phyloP scores from a whole-genome alignment of 2,888 invertebrate species.

The Deladenus siricidicola region DNA sequence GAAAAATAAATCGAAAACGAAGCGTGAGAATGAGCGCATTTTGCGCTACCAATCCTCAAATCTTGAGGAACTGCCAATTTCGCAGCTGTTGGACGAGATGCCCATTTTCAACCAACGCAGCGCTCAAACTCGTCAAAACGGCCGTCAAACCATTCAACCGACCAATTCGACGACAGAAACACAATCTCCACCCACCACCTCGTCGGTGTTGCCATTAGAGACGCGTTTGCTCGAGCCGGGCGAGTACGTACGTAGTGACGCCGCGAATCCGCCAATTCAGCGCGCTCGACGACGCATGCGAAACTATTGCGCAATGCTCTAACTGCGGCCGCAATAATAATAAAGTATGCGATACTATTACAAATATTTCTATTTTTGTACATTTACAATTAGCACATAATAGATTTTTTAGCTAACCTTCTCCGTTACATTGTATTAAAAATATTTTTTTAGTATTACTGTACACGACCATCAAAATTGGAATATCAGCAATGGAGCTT shows the following conservation, averaged over 20 bases:
- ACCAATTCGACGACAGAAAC: background rate
- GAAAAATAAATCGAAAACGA: background rate
- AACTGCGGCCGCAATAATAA: no score
- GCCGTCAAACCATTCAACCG: no score
- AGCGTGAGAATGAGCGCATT: background rate
- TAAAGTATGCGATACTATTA: no score
- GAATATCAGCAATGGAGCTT: no score
- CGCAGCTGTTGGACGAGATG: conserved; percentile 29
- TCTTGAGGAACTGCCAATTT: conserved; percentile 28
- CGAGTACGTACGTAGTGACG: conserved; percentile 12
- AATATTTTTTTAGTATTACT: no score
- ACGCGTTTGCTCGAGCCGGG: conserved; percentile 32
- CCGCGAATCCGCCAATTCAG: conserved; percentile 27
- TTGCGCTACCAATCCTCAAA: conserved; percentile 24
- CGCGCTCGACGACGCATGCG: conserved; percentile 45
- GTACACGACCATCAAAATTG: no score
- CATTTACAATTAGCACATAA: no score
- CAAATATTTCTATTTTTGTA: no score
- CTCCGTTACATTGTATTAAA: no score
- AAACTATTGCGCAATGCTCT: conserved; percentile 48
- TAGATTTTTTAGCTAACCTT: no score
- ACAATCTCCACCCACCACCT: background rate
- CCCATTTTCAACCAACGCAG: conserved; percentile 24
- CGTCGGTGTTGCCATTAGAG: conserved; percentile 18
- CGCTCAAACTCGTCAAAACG: background rate